These are phyloP conservation scores for Choreutis nemorana DNA, from an alignment of 2,888 invertebrate genomes.

Conservation along the genomic window DNA sequence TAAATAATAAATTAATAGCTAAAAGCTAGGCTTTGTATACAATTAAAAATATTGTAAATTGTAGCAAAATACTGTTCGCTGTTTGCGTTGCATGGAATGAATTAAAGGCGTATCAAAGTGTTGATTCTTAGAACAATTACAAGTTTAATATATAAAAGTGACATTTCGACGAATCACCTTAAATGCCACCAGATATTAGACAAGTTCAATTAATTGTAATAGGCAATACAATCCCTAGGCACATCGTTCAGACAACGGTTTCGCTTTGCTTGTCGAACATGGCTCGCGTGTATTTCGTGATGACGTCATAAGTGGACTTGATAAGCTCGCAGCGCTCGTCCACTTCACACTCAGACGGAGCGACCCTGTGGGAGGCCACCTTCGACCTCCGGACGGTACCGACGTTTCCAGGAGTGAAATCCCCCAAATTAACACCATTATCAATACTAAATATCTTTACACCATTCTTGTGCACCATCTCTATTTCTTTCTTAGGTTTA, in stretches of 20 bases:
- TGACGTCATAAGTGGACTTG: conserved; percentile 53
- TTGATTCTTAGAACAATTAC: conserved; percentile 11
- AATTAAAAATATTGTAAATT: conserved; percentile 33
- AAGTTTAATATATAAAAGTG: conserved; percentile 1
- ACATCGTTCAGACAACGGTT: conserved; percentile 50
- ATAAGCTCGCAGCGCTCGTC: conserved; percentile 52
- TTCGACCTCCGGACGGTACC: conserved; percentile 17
- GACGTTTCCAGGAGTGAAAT: conserved; percentile 12
- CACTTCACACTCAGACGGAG: conserved; percentile 40
- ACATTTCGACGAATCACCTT: conserved; percentile 6
- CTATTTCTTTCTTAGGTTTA: conserved; percentile 41
- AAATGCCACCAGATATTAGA: conserved; percentile 6
- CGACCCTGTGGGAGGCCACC: conserved; percentile 38
- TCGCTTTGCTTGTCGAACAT: conserved; percentile 57
- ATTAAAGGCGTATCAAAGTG: conserved; percentile 42
- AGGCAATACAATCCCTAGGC: conserved; percentile 19
- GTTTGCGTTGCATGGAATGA: conserved; percentile 44
- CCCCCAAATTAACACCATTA: conserved; percentile 20
- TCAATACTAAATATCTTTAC: conserved; percentile 42
- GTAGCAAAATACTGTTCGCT: conserved; percentile 53
- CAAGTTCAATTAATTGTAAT: conserved; percentile 11
- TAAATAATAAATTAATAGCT: too few species aligned
- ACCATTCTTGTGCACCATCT: conserved; percentile 39
- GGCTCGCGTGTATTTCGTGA: conserved; percentile 52
- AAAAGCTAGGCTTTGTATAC: conserved; percentile 41